These are phyloP conservation scores for Larimichthys crocea DNA, from an alignment of 2,113 vertebrate species.

Conservation along the genomic window DNA sequence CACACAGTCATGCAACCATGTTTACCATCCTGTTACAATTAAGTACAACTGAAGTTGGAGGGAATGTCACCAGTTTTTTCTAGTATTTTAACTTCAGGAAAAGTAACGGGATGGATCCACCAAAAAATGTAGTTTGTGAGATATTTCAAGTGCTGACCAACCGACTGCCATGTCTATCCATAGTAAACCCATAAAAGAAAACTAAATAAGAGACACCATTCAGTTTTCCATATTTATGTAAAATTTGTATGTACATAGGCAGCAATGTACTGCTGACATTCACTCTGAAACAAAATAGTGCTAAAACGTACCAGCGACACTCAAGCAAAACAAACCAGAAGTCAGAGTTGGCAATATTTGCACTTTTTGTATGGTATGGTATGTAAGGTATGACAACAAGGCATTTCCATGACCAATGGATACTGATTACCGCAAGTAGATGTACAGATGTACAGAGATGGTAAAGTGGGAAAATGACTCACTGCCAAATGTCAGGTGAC, in stretches of 20 bases:
- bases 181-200: background rate
- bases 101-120: no score
- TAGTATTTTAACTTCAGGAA: no score
- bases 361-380: no score
- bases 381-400: constrained; percentile 41
- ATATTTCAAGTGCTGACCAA: background rate
- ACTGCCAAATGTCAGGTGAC: constrained; percentile 13
- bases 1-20: background rate
- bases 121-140: background rate
- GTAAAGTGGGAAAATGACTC: constrained; percentile 14
- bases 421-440: constrained; percentile 47
- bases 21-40: background rate
- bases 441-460: constrained; percentile 5
- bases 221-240: constrained; percentile 81
- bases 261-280: constrained; percentile 74
- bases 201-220: constrained; percentile 39
- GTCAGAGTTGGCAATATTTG: constrained; percentile 48
- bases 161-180: background rate
- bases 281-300: constrained; percentile 74
- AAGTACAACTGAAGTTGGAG: background rate
- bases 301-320: constrained; percentile 63
- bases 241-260: constrained; percentile 84
- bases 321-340: constrained; percentile 57
- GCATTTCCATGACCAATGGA: constrained; percentile 15
- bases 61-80: background rate